Evolutionary conservation across 1,140 invertebrate genomes (phyloP), one percentile per base, ranked within the genome.

Genomic region (Drosophila fuyamai): DNA sequence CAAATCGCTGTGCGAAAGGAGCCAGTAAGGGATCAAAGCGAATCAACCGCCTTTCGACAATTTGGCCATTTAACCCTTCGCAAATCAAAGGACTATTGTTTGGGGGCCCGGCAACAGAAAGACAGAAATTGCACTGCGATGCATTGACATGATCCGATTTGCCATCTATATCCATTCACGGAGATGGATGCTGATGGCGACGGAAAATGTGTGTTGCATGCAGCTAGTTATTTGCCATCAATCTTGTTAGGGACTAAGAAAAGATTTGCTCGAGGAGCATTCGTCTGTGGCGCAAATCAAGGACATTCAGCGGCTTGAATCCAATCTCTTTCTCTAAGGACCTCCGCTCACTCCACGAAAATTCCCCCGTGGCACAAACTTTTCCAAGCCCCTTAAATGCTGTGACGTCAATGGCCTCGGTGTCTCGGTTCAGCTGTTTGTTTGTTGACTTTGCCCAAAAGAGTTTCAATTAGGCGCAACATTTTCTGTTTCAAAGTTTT

Each of bases 111-210:
- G 47, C 23, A 78, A 48, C 47, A 51, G 54, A 56, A 73, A 61
- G 58, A 48, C 51, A 51, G 54, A 56, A 73, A 61, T 66, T 57
- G 76, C 75, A 83, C 55, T 75, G 60, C 18, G 50, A 71, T 79
- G 75, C 61, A 82, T 88, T 76, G 79, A 61, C 82, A 63, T 82
- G 76, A 86, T 86, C 82, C 82, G 82, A 86, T 86, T 86, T 88
- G 63, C 55, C 16, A 54, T 47, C 57, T 57, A 59, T 76, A 32
- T 10, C 57, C 60, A 62, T 76, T 76, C 68, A 71, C 18, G 1
- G 27, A 27, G 23, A 66, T 54, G 51, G 46, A 51, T 44, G 54
- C 67, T 65, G 53, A 75, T 66, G 73, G 54, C 57, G 59, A 75
- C 50, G 35, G 23, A 40, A 43, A 55, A 46, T 66, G 29, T 32